phyloP scores from a whole-genome alignment of 2,888 invertebrate species.

The Perizoma flavofasciatum region DNA sequence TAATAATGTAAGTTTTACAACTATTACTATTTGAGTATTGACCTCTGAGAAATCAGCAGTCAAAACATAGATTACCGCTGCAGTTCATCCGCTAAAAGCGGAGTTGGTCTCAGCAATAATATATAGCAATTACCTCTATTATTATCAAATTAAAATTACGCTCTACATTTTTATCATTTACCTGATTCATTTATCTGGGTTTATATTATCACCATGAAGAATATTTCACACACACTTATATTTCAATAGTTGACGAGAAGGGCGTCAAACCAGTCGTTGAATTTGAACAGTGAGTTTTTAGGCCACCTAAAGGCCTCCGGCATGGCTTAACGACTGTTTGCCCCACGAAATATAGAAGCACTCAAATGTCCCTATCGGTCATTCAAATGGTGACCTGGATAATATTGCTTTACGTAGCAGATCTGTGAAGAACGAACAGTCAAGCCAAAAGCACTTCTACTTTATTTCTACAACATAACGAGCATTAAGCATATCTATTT shows the following conservation, averaged over 20 bases:
- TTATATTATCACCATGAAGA: constrained; percentile 21
- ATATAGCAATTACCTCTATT: constrained; percentile 6
- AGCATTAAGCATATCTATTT: constrained; percentile 40
- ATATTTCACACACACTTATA: constrained; percentile 18
- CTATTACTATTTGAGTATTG: too few relatives aligned
- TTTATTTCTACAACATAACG: constrained; percentile 41
- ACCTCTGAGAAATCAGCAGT: neutral
- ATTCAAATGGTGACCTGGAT: too few relatives aligned
- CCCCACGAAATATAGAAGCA: too few relatives aligned
- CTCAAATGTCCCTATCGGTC: too few relatives aligned
- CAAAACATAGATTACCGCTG: neutral
- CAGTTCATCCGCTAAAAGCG: constrained; percentile 1
- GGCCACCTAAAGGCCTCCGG: too few relatives aligned
- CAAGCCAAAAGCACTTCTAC: too few relatives aligned
- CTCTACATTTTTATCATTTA: too few relatives aligned
- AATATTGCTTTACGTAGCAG: too few relatives aligned
- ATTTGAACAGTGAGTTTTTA: constrained; percentile 5
- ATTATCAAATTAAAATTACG: too few relatives aligned
- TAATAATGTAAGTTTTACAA: too few relatives aligned
- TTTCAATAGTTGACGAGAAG: neutral
- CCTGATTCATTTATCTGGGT: constrained; percentile 27
- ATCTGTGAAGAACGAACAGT: too few relatives aligned
- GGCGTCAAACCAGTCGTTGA: constrained; percentile 13
- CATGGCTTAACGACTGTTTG: too few relatives aligned
- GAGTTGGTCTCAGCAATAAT: constrained; percentile 15